Evolutionary conservation across 2,888 invertebrate genomes (phyloP).

Genomic region (Pomacea canaliculata): DNA sequence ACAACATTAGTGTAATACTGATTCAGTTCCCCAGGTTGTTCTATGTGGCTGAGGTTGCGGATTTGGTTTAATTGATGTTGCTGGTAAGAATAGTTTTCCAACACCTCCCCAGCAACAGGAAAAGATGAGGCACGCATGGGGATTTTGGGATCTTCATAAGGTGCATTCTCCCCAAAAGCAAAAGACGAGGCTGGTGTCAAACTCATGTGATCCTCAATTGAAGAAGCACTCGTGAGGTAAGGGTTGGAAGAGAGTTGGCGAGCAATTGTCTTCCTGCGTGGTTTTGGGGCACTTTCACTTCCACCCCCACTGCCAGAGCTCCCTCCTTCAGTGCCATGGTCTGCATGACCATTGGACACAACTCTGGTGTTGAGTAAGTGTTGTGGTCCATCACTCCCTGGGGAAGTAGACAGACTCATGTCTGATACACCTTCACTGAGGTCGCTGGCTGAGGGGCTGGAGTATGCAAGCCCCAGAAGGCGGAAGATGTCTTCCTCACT

Average conservation of each 20-base stretch:
- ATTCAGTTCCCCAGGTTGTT: slow-evolving; percentile 24
- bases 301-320: slow-evolving; percentile 9
- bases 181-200: slow-evolving; percentile 25
- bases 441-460: slow-evolving; percentile 29
- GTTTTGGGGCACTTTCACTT: slow-evolving; percentile 2
- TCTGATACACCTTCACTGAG: slow-evolving; percentile 34
- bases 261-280: slow-evolving; percentile 25
- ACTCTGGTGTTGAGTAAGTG: slow-evolving; percentile 1
- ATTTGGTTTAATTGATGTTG: slow-evolving; percentile 22
- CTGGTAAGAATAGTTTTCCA: slow-evolving; percentile 21
- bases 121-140: slow-evolving; percentile 23
- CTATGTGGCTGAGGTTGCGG: slow-evolving; percentile 12
- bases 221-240: slow-evolving; percentile 27
- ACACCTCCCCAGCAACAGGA: slow-evolving; percentile 13
- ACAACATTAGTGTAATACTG: slow-evolving; percentile 30
- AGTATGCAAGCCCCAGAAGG: slow-evolving; percentile 21
- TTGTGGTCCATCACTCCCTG: slow-evolving; percentile 35
- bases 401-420: slow-evolving; percentile 42
- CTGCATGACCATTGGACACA: neutral
- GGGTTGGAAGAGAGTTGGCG: slow-evolving; percentile 38
- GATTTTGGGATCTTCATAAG: slow-evolving; percentile 13
- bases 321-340: slow-evolving; percentile 1
- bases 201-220: slow-evolving; percentile 18
- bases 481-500: slow-evolving; percentile 24
- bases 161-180: slow-evolving; percentile 25